These are phyloP conservation scores for Dryomyza anilis DNA, from an alignment of 2,888 invertebrate genomes.

Conservation along the genomic window DNA sequence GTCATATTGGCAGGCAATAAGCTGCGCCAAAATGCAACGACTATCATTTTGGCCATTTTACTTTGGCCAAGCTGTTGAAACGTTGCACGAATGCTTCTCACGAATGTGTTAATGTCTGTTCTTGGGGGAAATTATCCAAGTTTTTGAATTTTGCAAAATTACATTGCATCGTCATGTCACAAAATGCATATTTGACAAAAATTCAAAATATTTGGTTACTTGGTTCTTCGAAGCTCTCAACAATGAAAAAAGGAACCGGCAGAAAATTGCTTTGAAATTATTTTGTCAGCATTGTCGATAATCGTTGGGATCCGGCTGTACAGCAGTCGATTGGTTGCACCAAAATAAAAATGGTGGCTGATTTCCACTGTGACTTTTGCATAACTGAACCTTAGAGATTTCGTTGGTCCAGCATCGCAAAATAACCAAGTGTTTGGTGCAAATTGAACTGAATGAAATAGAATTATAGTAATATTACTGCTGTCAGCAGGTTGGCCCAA, in stretches of 20 bases:
- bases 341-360: too few relatives aligned
- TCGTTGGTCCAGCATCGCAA: not conserved
- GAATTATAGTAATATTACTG: not conserved
- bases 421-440: not conserved
- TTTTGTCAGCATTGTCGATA: slow-evolving; percentile 50
- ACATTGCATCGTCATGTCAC: slow-evolving; percentile 22
- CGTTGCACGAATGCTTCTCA: too few relatives aligned
- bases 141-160: slow-evolving; percentile 41
- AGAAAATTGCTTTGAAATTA: slow-evolving; percentile 57
- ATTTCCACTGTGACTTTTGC: too few relatives aligned
- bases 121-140: slow-evolving; percentile 56
- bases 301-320: slow-evolving; percentile 27
- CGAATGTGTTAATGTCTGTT: slow-evolving; percentile 49
- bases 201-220: not conserved
- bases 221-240: not conserved
- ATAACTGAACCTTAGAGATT: not conserved
- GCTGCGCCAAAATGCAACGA: slow-evolving; percentile 4
- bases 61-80: too few relatives aligned
- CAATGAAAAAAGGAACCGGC: slow-evolving; percentile 33
- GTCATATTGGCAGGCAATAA: slow-evolving; percentile 35
- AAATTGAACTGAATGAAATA: not conserved
- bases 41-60: not conserved
- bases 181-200: slow-evolving; percentile 54
- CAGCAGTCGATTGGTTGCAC: too few relatives aligned
- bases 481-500: too few relatives aligned